phyloP scores from a whole-genome alignment of 1,140 invertebrate genomes.

The Heterodera carotae region DNA sequence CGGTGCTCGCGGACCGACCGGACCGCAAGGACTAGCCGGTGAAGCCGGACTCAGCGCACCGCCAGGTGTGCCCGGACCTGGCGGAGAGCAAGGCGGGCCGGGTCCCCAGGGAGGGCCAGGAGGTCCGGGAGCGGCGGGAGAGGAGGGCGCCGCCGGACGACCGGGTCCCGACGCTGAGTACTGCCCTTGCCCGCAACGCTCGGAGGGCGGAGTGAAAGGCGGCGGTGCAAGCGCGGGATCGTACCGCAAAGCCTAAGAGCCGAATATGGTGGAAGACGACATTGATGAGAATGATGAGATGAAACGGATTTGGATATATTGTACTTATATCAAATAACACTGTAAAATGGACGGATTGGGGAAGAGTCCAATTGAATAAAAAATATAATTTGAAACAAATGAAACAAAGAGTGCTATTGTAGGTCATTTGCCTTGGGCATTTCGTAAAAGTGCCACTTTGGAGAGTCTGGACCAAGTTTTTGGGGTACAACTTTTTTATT shows the following conservation, averaged over 20 bases:
- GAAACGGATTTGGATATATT: not conserved
- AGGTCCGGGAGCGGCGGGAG: slow-evolving; percentile 32
- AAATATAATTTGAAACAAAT: not conserved
- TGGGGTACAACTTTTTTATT: too few relatives aligned
- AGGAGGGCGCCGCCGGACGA: slow-evolving; percentile 29
- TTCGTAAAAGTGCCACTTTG: too few relatives aligned
- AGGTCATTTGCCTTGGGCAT: too few relatives aligned
- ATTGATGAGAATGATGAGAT: not conserved
- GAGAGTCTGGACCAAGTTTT: too few relatives aligned
- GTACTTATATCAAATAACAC: too few relatives aligned
- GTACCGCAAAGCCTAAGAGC: slow-evolving; percentile 33
- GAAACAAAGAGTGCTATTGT: too few relatives aligned
- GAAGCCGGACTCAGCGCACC: slow-evolving; percentile 20
- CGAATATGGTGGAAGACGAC: not conserved
- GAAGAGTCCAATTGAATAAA: not conserved
- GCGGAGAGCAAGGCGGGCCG: slow-evolving; percentile 26
- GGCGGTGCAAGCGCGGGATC: slow-evolving; percentile 32
- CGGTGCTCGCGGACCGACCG: slow-evolving; percentile 8
- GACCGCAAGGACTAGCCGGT: slow-evolving; percentile 2
- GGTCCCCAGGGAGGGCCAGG: slow-evolving; percentile 26
- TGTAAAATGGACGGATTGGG: not conserved
- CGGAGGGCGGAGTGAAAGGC: slow-evolving; percentile 37
- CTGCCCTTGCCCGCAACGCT: slow-evolving; percentile 39
- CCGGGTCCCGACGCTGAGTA: slow-evolving; percentile 44
- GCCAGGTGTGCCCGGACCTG: slow-evolving; percentile 26